Percentiles rank a stretch among this genome's conserved stretches.
Conservation (phyloP, 2,888 invertebrate species). For the Neoascia interrupta region DNA sequence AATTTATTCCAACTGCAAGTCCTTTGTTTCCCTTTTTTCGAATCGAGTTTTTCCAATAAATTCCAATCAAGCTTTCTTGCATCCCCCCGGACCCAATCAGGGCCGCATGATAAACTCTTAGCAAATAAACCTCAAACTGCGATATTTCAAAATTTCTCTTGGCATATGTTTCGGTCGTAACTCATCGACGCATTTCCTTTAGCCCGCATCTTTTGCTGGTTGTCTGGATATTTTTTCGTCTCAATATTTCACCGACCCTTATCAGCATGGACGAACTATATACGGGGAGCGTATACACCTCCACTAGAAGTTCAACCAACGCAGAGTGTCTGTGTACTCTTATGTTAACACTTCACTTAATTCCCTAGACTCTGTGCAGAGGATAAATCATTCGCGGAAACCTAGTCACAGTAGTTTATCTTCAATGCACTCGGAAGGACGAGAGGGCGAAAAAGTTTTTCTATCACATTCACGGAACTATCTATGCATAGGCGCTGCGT, state of each 20-base stretch:
- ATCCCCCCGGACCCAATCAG: constrained; percentile 25
- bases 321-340: not conserved
- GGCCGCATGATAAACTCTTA: constrained; percentile 31
- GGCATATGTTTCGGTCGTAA: constrained; percentile 57
- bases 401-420: constrained; percentile 41
- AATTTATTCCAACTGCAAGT: too few relatives aligned
- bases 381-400: constrained; percentile 49
- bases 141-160: constrained; percentile 54
- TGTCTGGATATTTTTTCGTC: constrained; percentile 24
- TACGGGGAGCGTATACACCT: too few relatives aligned
- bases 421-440: constrained; percentile 48
- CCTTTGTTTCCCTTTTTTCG: not conserved
- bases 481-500: constrained; percentile 18
- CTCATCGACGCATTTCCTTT: constrained; percentile 48
- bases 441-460: constrained; percentile 24
- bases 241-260: constrained; percentile 1
- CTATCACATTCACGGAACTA: constrained; percentile 9
- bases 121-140: constrained; percentile 44
- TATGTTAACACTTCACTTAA: constrained; percentile 42
- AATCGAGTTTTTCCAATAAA: constrained; percentile 3
- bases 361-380: constrained; percentile 3
- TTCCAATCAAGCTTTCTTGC: constrained; percentile 20
- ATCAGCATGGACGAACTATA: constrained; percentile 6
- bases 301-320: constrained; percentile 47
- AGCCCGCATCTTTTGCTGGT: not conserved